These are phyloP conservation scores for Bryconaethiops microstoma DNA, from an alignment of 2,797 vertebrate genomes.

Conservation along the genomic window DNA sequence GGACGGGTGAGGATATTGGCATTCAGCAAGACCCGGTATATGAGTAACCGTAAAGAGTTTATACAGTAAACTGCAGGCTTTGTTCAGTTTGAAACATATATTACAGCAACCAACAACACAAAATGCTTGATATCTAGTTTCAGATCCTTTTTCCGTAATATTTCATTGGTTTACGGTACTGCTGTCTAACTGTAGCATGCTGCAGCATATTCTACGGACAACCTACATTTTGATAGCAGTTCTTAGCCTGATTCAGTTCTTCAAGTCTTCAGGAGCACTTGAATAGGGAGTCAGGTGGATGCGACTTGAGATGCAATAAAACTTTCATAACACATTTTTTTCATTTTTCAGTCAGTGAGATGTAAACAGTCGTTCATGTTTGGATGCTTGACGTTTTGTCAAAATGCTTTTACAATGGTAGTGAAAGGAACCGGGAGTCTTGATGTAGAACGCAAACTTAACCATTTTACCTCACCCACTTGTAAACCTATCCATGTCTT, in stretches of 20 bases:
- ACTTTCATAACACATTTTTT: not conserved
- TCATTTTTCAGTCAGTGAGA: too few relatives aligned
- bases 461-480: too few relatives aligned
- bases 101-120: not conserved
- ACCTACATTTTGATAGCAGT: not conserved
- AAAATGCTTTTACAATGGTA: too few relatives aligned
- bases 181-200: too few relatives aligned
- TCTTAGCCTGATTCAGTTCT: too few relatives aligned
- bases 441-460: too few relatives aligned
- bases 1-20: constrained; percentile 16
- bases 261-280: not conserved
- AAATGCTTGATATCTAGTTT: not conserved
- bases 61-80: not conserved
- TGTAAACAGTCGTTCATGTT: too few relatives aligned
- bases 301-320: not conserved
- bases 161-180: too few relatives aligned
- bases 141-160: not conserved
- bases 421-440: too few relatives aligned
- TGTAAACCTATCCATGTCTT: too few relatives aligned
- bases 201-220: too few relatives aligned
- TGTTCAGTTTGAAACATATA: not conserved
- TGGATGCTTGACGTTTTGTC: too few relatives aligned
- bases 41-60: not conserved
- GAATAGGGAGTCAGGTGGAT: not conserved
- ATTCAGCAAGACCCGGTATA: not conserved